A percentile compares a stretch with the other conserved stretches of the same genome.
phyloP scores from a whole-genome alignment of 2,888 invertebrate species.

The Epistrophella euchroma region DNA sequence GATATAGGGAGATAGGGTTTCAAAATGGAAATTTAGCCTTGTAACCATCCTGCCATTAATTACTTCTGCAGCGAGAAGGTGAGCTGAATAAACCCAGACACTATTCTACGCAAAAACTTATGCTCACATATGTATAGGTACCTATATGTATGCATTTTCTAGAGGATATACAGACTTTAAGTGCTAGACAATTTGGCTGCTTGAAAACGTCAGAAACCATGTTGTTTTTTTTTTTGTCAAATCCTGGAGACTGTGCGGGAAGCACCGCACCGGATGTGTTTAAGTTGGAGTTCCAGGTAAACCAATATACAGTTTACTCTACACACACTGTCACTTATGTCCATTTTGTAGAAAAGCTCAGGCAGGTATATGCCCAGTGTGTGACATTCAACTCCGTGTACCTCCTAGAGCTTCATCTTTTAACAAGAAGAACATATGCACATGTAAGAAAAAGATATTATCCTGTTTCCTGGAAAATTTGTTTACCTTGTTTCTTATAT shows the following conservation, averaged over 20 bases:
- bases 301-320: not conserved
- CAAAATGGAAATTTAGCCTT: constrained; percentile 61
- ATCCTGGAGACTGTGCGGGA: not conserved
- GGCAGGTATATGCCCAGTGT: not conserved
- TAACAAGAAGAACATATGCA: not conserved
- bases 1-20: constrained; percentile 13
- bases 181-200: constrained; percentile 30
- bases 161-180: constrained; percentile 29
- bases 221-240: constrained; percentile 5
- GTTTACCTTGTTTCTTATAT: constrained; percentile 35
- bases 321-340: constrained; percentile 24
- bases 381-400: constrained; percentile 7
- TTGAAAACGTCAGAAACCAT: constrained; percentile 56
- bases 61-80: constrained; percentile 57
- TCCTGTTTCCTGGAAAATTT: constrained; percentile 43
- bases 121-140: not conserved
- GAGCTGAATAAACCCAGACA: constrained; percentile 14
- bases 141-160: too few relatives aligned
- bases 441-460: constrained; percentile 34
- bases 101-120: not conserved
- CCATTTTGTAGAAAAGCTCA: constrained; percentile 18
- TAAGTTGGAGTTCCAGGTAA: constrained; percentile 12
- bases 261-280: constrained; percentile 8
- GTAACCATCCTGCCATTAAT: constrained; percentile 63
- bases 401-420: constrained; percentile 26